Base-by-base conservation (phyloP, 2,113 vertebrate genomes). In the Phasianus colchicus region DNA sequence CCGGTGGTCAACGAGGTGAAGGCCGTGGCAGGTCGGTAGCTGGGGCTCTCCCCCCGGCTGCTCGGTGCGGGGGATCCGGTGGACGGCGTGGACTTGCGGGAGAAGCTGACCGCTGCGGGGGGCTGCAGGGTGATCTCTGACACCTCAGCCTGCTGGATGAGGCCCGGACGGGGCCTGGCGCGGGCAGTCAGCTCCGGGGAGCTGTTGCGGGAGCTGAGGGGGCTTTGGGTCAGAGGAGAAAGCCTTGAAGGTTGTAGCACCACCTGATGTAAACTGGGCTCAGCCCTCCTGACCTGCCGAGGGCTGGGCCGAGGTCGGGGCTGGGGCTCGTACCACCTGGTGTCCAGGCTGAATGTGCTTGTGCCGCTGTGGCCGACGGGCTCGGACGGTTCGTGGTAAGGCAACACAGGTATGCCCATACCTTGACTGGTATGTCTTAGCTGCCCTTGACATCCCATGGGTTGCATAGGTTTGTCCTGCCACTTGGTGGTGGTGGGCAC, bases 351-450 rank as follows among this genome's bases (percentile, higher is more conserved):
- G 96, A 99, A 99, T 98, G 99, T 99, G 98, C 98, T 99, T 98
- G 99, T 98, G 98, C 99, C 98, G 86, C 98, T 98, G 73, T 98
- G 98, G 90, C 97, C 97, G 90, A 97, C 95, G 97, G 99, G 98
- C 98, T 98, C 98, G 38, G 98, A 98, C 76, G 98, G 98, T 98
- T 99, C 99, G 92, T 99, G 98, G 98, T 99, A 99, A 99, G 99
- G 99, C 99, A 99, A 99, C 98, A 99, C 99, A 96, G 99, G 99
- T 98, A 99, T 99, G 96, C 99, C 99, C 99, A 99, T 98, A 97
- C 99, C 99, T 98, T 99, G 99, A 98, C 99, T 98, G 98, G 99
- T 99, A 98, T 99, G 99, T 99, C 99, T 99, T 98, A 99, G 99
- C 98, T 99, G 99, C 98, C 99, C 99, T 97, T 99, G 98, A 98